Base-by-base conservation (phyloP, 2,888 invertebrate genomes). In the Protophormia terraenovae region DNA sequence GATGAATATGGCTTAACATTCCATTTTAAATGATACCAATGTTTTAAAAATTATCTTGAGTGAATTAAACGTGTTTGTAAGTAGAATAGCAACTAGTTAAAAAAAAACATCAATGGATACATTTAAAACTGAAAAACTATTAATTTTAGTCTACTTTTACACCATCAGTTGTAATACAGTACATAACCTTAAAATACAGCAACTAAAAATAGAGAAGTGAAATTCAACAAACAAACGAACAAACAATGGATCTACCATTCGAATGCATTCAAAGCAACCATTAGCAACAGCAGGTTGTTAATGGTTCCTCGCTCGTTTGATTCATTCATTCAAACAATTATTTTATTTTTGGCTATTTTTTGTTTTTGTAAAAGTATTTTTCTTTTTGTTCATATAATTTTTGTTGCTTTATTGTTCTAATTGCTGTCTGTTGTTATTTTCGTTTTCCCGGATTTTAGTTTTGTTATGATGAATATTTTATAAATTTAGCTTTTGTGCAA, bases 401-500 rank as follows among this genome's bases (percentile, higher is more conserved):
- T 60, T 60, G 55, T 47, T 62, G 38, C 45, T 75, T 69, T 75
- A 64, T 58, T 75, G 78, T 82, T 82, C 78, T 85, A 85, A 85
- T 85, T 82, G 85, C 66, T 85, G 81, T 79, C 78, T 71, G 82
- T 85, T 71, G 58, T 80, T 80, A 29, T 69, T 83, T 66, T 47
- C 60, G 32, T 66, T 82, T 75, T 71, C 62, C 69, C 29, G 69
- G 53, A 79, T 84, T 79, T 75, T 58, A 50, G 77, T 67, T 73
- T 73, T 66, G 10, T 67, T 78, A 2, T 67, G 41, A 41, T 47
- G 47, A 67, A 75, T 55, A 53, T 73, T 80, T 75, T 75, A 75
- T 82, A 85, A 75, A 79, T 75, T 85, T 79, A 19, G 58, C 78
- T 75, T 85, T 79, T 82, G 85, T 85, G 82, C 78, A 85, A 85